Base-by-base conservation (phyloP, 1,140 invertebrate genomes). In the Akabosia matsudoensis region DNA sequence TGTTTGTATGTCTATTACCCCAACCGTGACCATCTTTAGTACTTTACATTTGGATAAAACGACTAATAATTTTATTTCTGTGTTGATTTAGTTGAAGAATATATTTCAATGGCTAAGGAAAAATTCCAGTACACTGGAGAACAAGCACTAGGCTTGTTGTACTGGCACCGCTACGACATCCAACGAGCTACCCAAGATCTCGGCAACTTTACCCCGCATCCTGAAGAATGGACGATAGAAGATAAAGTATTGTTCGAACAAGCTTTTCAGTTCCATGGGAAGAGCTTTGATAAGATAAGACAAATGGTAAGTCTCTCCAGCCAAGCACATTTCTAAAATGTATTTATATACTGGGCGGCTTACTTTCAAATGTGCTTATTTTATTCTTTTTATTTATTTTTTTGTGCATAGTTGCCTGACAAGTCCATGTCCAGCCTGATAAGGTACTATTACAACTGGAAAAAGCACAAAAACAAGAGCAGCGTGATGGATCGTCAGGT, bases 401-500 rank as follows among this genome's bases (percentile, higher is more conserved):
- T 80, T 85, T 87, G 54, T 82, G n/a, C n/a, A n/a, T n/a, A 95
- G 93, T 86, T 98, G 81, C 97, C 96, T 67, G 96, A 98, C 83
- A 98, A 98, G 87, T 93, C 95, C 64, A 97, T 98, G 82, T 93
- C 96, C 31, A 94, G 92, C 82, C 86, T 99, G 80, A 96, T 99
- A 0, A 97, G 97, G 85, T 98, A 97, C 86, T 99, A 98, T 85
- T 99, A 99, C 84, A 95, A 93, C 81, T 98, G 96, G 96, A 98
- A 98, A 84, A 98, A 98, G 84, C 96, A 94, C 14, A 87, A 95
- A 83, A 92, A 92, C 81, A 89, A 94, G 67, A 95, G 92, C 70
- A 97, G 95, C 83, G 86, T 97, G 28, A 97, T 98, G 93, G 96
- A 98, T 85, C 88, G 91, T 74, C 92, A 94, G 85, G 92, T 91